Evolutionary conservation across 2,888 invertebrate genomes (phyloP), one percentile per base, ranked within the genome.

Genomic region (Sinhomidia bicolor): DNA sequence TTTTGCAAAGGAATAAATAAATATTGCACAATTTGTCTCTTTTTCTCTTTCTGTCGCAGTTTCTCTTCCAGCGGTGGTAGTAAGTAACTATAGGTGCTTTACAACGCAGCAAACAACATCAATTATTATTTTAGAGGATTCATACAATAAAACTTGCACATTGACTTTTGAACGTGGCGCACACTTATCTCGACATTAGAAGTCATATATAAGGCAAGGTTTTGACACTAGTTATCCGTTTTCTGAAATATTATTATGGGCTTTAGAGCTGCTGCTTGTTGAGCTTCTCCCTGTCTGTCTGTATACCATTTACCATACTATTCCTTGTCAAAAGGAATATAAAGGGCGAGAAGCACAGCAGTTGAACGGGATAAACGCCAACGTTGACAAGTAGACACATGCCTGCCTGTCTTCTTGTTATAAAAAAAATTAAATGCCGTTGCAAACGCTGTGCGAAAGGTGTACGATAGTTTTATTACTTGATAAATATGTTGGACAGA

Each of bases 361-460:
- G 65, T n/a, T 32, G 10, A 32, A 54, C 51, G n/a, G n/a, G 14
- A 32, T n/a, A 57, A 78, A 57, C 12, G 23, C 9, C 26, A 36
- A 71, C 68, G 54, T 54, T 83, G 82, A 84, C 74, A 84, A 60
- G 41, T 44, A 84, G 74, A 74, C 60, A 57, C 60, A 74, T 76
- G 62, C 32, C 29, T 83, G 29, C 26, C 20, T 29, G 54, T 76
- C 68, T 17, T 32, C 44, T 71, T 17, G 44, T 10, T 9, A 0
- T 14, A n/a, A 5, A 74, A 23, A 74, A 71, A 74, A 47, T 26
- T 23, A 74, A 47, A 17, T 26, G 4, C 23, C 47, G 36, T n/a
- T n/a, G n/a, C n/a, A n/a, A n/a, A n/a, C n/a, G n/a, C n/a, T n/a
- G n/a, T n/a, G 36, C 23, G 12, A 41, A 51, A 76, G 76, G 41